Evolutionary conservation across 2,888 invertebrate genomes (phyloP), one percentile per base, ranked within the genome.

Genomic region (Parnassius orleans): DNA sequence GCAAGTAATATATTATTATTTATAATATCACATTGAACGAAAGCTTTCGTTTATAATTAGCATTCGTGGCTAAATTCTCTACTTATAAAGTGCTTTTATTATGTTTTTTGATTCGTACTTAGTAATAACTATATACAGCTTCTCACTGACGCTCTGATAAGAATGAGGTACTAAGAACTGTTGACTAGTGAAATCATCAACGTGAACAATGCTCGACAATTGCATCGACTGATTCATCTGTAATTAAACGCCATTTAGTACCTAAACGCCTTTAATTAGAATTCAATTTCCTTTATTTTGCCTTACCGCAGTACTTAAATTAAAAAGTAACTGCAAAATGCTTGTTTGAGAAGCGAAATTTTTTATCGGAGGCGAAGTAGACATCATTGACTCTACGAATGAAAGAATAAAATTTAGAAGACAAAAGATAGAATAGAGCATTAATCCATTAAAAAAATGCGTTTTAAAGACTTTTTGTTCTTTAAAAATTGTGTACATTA

Each of bases 101-200:
- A 47, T 47, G 47, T 0, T 48, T 48, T 9, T 48, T 14, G n/a
- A 48, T 14, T 48, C 48, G 10, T 15, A 19, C 9, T 14, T 44
- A 44, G 15, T 19, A 53, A 14, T 53, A 53, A 59, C 15, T 33
- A 46, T 47, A 46, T 14, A 24, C n/a, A 53, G 15, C 42, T 50
- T 24, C 24, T 43, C 19, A 24, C 19, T 46, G 43, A 53, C n/a
- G 24, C 53, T 56, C 50, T 65, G 67, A 69, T 69, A 68, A 68
- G 63, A 64, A 66, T 67, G 66, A 66, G 52, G 60, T 65, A 60
- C 63, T 52, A 61, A 61, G 60, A 46, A 68, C 70, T 71, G 71
- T 68, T 71, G 71, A 75, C 73, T 77, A 73, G 72, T 79, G 78
- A 77, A 80, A 77, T 80, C 80, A 79, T 77, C 77, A 72, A 68